Evolutionary conservation across 2,797 vertebrate genomes (phyloP).

Genomic region (Melanotaenia trifasciata): DNA sequence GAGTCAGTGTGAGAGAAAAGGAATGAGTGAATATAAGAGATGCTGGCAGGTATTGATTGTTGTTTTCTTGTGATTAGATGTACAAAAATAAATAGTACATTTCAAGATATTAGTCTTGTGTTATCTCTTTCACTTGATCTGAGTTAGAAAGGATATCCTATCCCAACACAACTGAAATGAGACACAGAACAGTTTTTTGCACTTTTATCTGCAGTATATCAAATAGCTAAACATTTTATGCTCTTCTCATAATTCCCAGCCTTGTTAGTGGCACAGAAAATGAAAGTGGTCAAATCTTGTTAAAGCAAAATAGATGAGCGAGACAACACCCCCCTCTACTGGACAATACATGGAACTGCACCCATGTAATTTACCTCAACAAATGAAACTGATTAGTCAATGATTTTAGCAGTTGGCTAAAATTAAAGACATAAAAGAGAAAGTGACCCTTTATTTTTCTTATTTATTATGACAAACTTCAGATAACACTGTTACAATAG

Average conservation of each 20-base stretch:
- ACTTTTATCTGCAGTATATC: slow-evolving; percentile 2
- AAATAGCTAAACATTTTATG: not conserved
- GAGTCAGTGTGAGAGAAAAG: slow-evolving; percentile 24
- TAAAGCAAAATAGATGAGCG: not conserved
- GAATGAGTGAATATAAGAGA: slow-evolving; percentile 15
- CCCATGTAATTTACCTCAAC: not conserved
- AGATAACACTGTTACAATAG: no score
- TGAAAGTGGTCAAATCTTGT: not conserved
- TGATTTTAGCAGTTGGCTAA: not conserved
- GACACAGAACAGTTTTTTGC: not conserved
- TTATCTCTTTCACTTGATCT: slow-evolving; percentile 29
- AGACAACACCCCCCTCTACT: slow-evolving; percentile 50
- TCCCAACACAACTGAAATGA: not conserved
- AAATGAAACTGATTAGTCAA: no score
- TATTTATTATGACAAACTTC: no score
- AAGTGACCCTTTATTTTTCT: no score
- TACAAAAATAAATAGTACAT: slow-evolving; percentile 70
- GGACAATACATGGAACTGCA: slow-evolving; percentile 16
- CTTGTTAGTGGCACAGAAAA: not conserved
- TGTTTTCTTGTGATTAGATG: slow-evolving; percentile 55
- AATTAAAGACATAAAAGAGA: not conserved
- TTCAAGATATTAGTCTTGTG: slow-evolving; percentile 32
- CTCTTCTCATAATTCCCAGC: slow-evolving; percentile 4
- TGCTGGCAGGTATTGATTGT: slow-evolving; percentile 40
- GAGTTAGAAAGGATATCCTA: slow-evolving; percentile 10